A percentile compares a stretch with the other conserved stretches of the same genome.
These are phyloP conservation scores for Mormyrus lacerda DNA, from an alignment of 2,113 vertebrate genomes.

Conservation along the genomic window DNA sequence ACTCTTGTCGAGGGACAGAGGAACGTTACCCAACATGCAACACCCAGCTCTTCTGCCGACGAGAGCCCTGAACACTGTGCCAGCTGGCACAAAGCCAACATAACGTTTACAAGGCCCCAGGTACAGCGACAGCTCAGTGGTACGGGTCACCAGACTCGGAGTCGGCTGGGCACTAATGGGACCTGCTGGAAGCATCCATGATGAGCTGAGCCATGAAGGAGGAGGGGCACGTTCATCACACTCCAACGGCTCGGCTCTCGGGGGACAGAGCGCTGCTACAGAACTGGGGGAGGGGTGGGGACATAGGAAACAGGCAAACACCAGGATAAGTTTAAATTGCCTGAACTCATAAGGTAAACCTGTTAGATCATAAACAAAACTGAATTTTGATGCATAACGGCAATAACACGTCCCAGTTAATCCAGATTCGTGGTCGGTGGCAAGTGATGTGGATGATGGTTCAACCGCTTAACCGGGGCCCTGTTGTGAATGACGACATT, in stretches of 20 bases:
- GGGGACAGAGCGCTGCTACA: not conserved
- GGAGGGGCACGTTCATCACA: not conserved
- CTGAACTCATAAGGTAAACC: not conserved
- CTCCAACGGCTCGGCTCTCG: not conserved
- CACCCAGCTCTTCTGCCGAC: not conserved
- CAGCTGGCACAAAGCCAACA: not conserved
- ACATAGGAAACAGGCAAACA: not conserved
- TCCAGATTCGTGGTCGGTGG: not conserved
- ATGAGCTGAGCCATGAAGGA: not conserved
- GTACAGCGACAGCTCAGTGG: not conserved
- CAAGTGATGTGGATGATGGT: not conserved
- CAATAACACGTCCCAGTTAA: not conserved
- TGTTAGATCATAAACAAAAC: not conserved
- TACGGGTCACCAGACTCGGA: not conserved
- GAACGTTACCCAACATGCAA: not conserved
- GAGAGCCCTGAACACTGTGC: not conserved
- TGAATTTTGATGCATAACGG: not conserved
- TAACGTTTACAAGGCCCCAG: not conserved
- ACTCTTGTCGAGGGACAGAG: not conserved
- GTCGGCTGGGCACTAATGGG: not conserved
- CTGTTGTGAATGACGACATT: too few species aligned
- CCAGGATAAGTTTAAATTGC: not conserved
- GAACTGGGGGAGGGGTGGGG: not conserved
- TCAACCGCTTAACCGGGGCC: not conserved
- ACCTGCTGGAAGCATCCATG: not conserved